phyloP scores from a whole-genome alignment of 1,140 invertebrate genomes.

The Schmidtea mediterranea region DNA sequence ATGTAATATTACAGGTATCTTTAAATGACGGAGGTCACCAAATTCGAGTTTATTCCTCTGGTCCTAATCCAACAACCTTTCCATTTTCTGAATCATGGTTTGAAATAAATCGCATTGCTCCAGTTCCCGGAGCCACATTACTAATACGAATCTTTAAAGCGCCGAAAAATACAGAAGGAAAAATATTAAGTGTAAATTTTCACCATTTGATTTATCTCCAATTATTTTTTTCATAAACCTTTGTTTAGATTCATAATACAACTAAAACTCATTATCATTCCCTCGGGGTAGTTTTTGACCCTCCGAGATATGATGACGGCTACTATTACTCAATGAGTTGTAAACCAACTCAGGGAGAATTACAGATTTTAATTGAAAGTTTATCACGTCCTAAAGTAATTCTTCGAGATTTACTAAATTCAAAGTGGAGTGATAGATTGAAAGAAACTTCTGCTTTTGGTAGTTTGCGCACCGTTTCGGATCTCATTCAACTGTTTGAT shows the following conservation, averaged over 20 bases:
- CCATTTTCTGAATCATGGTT: slow-evolving; percentile 16
- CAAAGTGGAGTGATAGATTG: too few species aligned
- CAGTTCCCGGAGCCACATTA: slow-evolving; percentile 18
- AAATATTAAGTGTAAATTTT: slow-evolving; percentile 12
- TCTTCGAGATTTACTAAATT: slow-evolving; percentile 10
- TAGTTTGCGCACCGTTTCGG: too few species aligned
- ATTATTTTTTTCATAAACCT: too few species aligned
- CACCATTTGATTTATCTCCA: too few species aligned
- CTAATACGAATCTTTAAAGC: slow-evolving; percentile 18
- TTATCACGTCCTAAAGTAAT: slow-evolving; percentile 13
- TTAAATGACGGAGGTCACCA: slow-evolving; percentile 24
- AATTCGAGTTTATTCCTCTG: slow-evolving; percentile 16
- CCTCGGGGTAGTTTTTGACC: too few species aligned
- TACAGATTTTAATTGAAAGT: slow-evolving; percentile 16
- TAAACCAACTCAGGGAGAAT: slow-evolving; percentile 17
- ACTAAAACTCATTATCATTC: too few species aligned
- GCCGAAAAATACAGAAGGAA: slow-evolving; percentile 14
- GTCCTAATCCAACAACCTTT: slow-evolving; percentile 16
- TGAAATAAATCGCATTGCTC: slow-evolving; percentile 12
- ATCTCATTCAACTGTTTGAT: too few species aligned
- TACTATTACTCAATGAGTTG: slow-evolving; percentile 19
- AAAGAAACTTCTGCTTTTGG: too few species aligned
- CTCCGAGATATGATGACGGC: slow-evolving; percentile 17
- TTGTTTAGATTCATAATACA: too few species aligned
- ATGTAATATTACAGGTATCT: slow-evolving; percentile 13